Conservation (phyloP, 2,888 invertebrate genomes). For the Mythimna albipuncta region DNA sequence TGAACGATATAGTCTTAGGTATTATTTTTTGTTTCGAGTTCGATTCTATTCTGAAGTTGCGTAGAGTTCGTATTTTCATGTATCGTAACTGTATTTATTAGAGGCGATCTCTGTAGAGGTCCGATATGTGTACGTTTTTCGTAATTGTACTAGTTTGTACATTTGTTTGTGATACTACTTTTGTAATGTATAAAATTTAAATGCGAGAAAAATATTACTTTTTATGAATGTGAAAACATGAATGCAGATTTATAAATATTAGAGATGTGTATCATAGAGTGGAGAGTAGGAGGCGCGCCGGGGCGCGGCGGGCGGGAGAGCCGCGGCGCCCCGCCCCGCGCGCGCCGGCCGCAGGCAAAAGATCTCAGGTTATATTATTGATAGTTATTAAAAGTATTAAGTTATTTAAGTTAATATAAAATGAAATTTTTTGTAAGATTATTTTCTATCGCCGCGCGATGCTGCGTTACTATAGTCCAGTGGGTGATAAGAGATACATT, state of each 20-base stretch:
- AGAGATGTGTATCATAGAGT: conserved; percentile 77
- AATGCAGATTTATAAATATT: conserved; percentile 82
- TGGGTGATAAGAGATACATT: conserved; percentile 74
- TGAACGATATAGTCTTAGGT: conserved; percentile 88
- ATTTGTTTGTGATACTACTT: conserved; percentile 91
- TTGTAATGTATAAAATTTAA: conserved; percentile 90
- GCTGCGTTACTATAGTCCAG: conserved; percentile 80
- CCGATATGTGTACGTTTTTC: conserved; percentile 86
- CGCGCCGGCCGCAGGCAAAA: conserved; percentile 80
- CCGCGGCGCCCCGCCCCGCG: conserved; percentile 57
- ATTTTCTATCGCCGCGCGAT: conserved; percentile 83
- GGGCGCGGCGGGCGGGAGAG: conserved; percentile 57
- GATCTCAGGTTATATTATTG: conserved; percentile 90
- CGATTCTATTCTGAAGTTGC: conserved; percentile 89
- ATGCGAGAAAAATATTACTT: conserved; percentile 85
- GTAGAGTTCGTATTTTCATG: conserved; percentile 87
- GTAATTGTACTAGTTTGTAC: conserved; percentile 90
- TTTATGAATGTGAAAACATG: conserved; percentile 86
- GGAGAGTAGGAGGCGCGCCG: conserved; percentile 76
- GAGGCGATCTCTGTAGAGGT: conserved; percentile 80
- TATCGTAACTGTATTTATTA: conserved; percentile 88
- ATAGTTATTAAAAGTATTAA: conserved; percentile 90
- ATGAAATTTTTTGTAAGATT: conserved; percentile 89
- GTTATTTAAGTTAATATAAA: conserved; percentile 91
- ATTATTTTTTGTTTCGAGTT: conserved; percentile 89